Evolutionary conservation across 2,113 vertebrate genomes (phyloP).

Genomic region (Calonectris borealis): DNA sequence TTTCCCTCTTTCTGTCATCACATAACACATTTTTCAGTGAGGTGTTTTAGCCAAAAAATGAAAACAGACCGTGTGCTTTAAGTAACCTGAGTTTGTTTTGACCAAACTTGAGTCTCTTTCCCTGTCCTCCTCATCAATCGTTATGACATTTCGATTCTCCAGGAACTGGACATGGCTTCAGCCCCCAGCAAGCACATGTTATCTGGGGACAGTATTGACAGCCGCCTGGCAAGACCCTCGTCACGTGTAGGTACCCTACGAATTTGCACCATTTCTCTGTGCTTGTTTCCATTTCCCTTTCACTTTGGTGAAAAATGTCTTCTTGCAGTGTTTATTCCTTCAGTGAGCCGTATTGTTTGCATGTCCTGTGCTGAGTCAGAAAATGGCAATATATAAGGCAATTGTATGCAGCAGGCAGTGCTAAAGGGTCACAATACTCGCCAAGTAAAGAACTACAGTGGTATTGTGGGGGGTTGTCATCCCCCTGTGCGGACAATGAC

Average conservation of each 20-base stretch:
- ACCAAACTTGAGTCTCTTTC: background rate
- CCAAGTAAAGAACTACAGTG: background rate
- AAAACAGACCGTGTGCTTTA: background rate
- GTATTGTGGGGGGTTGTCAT: background rate
- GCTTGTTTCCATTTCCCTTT: background rate
- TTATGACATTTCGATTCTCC: background rate
- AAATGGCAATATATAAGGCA: background rate
- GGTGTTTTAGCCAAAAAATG: conserved; percentile 10
- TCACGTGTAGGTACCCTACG: fast-evolving
- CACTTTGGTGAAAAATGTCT: background rate
- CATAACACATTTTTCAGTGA: background rate
- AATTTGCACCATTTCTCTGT: background rate
- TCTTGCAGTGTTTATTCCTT: background rate
- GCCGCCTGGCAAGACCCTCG: background rate
- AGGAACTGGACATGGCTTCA: background rate
- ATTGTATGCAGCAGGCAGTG: background rate
- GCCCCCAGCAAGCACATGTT: background rate
- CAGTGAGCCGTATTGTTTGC: fast-evolving
- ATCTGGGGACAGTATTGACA: background rate
- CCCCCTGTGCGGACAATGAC: fast-evolving
- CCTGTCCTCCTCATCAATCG: background rate
- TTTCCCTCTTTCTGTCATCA: conserved; percentile 43
- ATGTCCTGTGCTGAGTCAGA: background rate
- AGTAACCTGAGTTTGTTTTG: background rate
- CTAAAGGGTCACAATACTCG: fast-evolving